phyloP scores from a whole-genome alignment of 2,888 invertebrate species.

The Merodon equestris region DNA sequence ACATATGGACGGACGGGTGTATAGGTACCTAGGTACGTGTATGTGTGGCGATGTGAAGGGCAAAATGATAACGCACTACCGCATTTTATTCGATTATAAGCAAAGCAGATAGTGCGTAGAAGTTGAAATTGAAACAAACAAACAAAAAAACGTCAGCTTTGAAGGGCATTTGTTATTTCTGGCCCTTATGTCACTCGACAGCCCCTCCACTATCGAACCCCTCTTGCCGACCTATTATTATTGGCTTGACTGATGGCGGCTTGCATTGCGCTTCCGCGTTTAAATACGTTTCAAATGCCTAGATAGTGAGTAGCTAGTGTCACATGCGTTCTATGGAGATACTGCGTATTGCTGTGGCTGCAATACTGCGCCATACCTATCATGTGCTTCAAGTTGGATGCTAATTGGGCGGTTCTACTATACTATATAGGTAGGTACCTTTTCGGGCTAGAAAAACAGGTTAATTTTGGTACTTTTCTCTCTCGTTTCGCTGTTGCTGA shows the following conservation, averaged over 20 bases:
- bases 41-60: slow-evolving; percentile 41
- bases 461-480: slow-evolving; percentile 6
- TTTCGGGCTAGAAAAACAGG: neutral
- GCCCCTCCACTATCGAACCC: no score
- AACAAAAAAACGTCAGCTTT: neutral
- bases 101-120: slow-evolving; percentile 40
- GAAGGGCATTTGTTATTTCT: neutral
- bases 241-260: slow-evolving; percentile 4
- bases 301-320: no score
- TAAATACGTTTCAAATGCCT: slow-evolving; percentile 50
- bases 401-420: slow-evolving; percentile 19
- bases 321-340: slow-evolving; percentile 26
- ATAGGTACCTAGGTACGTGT: no score
- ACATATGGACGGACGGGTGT: no score
- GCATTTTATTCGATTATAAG: slow-evolving; percentile 26
- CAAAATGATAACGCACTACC: slow-evolving; percentile 56
- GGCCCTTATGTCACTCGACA: no score
- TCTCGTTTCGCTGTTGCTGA: neutral
- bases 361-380: slow-evolving; percentile 18
- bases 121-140: slow-evolving; percentile 8
- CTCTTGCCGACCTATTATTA: neutral
- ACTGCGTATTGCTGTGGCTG: slow-evolving; percentile 29
- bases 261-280: slow-evolving; percentile 47
- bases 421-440: no score
- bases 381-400: slow-evolving; percentile 22